Evolutionary conservation across 2,888 invertebrate genomes (phyloP).

Genomic region (Phlogophora meticulosa): DNA sequence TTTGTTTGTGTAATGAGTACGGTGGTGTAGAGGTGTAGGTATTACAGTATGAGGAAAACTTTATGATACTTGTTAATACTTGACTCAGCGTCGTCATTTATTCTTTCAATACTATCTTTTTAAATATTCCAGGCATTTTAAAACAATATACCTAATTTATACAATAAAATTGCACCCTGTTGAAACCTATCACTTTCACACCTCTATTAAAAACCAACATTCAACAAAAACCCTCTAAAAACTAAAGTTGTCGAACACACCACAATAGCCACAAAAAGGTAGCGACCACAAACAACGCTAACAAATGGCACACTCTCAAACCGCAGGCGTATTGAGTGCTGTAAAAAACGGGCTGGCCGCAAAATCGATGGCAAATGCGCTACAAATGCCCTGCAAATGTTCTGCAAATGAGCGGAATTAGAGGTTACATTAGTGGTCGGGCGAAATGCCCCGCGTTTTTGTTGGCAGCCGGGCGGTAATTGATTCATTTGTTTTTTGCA

Average conservation of each 20-base stretch:
- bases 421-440: constrained; percentile 66
- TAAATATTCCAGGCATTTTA: background rate
- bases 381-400: constrained; percentile 66
- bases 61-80: too few species aligned
- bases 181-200: constrained; percentile 11
- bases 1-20: constrained; percentile 27
- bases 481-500: constrained; percentile 69
- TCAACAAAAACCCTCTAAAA: constrained; percentile 33
- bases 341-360: constrained; percentile 64
- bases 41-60: background rate
- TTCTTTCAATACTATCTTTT: too few species aligned
- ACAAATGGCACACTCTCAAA: constrained; percentile 56
- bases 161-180: background rate
- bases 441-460: constrained; percentile 65
- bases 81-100: too few species aligned
- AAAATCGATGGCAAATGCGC: constrained; percentile 66
- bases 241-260: constrained; percentile 44
- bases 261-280: constrained; percentile 55
- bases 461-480: constrained; percentile 61
- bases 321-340: constrained; percentile 55
- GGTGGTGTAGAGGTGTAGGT: background rate
- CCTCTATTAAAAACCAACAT: constrained; percentile 6
- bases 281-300: constrained; percentile 56
- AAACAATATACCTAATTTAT: background rate
- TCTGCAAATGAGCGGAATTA: constrained; percentile 70